These are phyloP conservation scores for Pammene fasciana DNA, from an alignment of 2,888 invertebrate species.

Conservation along the genomic window DNA sequence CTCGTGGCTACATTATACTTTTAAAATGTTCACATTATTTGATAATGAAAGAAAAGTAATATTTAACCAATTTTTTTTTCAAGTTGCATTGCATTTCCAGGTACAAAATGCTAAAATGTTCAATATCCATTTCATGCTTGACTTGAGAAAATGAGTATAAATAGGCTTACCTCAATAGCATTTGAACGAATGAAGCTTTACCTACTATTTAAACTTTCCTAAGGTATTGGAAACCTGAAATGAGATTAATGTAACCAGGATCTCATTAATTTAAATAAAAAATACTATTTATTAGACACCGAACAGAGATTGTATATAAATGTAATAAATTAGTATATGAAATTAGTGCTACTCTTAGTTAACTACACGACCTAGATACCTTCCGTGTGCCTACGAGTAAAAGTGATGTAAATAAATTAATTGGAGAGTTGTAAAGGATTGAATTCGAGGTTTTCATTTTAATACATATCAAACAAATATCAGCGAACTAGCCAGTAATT, in stretches of 20 bases:
- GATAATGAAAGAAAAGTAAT: no score
- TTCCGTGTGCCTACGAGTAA: constrained; percentile 75
- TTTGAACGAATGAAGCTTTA: constrained; percentile 32
- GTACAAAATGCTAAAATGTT: no score
- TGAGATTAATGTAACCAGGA: constrained; percentile 80
- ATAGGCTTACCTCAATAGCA: constrained; percentile 12
- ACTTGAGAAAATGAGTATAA: neutral
- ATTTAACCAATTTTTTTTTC: no score
- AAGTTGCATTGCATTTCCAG: no score
- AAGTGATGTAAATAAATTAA: constrained; percentile 54
- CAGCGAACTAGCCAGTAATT: constrained; percentile 63
- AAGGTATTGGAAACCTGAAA: constrained; percentile 48
- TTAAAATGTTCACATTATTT: no score
- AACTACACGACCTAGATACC: constrained; percentile 59
- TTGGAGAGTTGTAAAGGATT: constrained; percentile 50
- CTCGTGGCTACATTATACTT: neutral
- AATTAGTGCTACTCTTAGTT: constrained; percentile 56
- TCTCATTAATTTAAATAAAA: constrained; percentile 75
- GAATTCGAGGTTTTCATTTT: constrained; percentile 77
- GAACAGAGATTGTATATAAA: constrained; percentile 61
- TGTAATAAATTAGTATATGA: constrained; percentile 61
- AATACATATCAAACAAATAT: constrained; percentile 79
- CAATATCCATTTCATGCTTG: neutral
- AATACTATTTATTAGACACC: constrained; percentile 64
- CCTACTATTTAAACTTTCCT: constrained; percentile 27